Evolutionary conservation across 2,797 vertebrate genomes (phyloP).

Genomic region (Syngnathus acus): DNA sequence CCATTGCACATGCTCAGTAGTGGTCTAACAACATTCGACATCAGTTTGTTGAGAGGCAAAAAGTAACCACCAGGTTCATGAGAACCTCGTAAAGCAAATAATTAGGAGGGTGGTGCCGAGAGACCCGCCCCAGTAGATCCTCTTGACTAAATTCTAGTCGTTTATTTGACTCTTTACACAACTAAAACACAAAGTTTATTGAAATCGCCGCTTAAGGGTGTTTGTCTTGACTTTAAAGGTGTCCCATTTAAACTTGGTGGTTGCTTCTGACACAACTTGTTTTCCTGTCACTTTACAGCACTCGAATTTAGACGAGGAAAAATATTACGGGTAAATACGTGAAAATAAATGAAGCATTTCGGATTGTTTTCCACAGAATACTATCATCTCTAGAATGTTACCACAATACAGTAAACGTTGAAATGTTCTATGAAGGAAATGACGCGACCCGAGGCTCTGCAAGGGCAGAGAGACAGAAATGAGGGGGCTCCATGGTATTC

Average conservation of each 20-base stretch:
- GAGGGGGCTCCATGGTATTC: slow-evolving; percentile 72
- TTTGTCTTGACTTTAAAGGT: slow-evolving; percentile 1
- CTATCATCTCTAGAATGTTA: neutral
- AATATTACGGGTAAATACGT: neutral
- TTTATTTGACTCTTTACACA: slow-evolving; percentile 5
- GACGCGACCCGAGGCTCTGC: neutral
- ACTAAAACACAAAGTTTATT: neutral
- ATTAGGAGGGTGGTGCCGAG: neutral
- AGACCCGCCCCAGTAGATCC: neutral
- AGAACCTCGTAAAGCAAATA: neutral
- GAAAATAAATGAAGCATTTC: neutral
- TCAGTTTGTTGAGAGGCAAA: neutral
- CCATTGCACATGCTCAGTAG: neutral
- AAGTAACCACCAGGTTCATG: neutral
- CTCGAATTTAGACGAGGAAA: neutral
- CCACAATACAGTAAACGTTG: neutral
- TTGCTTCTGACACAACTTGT: neutral
- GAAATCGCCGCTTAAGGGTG: neutral
- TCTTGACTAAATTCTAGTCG: neutral
- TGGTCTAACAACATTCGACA: neutral
- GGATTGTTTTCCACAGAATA: neutral
- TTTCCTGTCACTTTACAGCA: neutral
- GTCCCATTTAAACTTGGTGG: neutral
- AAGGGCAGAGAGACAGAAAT: slow-evolving; percentile 29
- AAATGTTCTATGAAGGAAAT: neutral